Conservation (phyloP, 2,888 invertebrate genomes). For the Opisthograptis luteolata region DNA sequence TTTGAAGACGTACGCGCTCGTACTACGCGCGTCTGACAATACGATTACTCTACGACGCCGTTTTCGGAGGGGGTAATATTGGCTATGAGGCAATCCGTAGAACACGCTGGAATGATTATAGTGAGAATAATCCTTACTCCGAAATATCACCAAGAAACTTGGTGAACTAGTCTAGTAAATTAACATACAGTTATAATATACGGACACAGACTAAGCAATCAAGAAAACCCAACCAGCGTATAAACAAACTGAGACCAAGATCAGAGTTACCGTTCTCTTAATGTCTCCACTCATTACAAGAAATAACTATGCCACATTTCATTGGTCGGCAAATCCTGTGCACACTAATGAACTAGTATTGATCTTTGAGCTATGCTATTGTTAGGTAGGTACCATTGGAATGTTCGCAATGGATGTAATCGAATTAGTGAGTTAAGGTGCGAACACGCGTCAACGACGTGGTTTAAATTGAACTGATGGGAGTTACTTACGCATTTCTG, state of each 20-base stretch:
- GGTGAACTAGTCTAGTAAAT: too few relatives aligned
- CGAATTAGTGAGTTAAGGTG: conserved; percentile 43
- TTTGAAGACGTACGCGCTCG: too few relatives aligned
- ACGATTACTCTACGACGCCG: too few relatives aligned
- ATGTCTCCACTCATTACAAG: conserved; percentile 14
- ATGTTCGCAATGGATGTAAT: conserved; percentile 48
- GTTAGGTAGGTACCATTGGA: conserved; percentile 38
- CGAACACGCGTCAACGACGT: background rate
- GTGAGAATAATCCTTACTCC: too few relatives aligned
- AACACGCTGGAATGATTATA: too few relatives aligned
- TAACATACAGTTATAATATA: background rate
- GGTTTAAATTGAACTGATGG: background rate
- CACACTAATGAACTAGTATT: conserved; percentile 46
- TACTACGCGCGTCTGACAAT: too few relatives aligned
- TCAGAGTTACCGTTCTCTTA: conserved; percentile 7
- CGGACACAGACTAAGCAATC: background rate
- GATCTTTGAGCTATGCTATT: conserved; percentile 44
- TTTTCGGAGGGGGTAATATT: too few relatives aligned
- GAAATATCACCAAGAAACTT: too few relatives aligned
- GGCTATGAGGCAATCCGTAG: too few relatives aligned
- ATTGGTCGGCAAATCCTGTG: conserved; percentile 22
- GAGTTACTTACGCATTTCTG: too few relatives aligned
- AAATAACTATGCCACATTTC: conserved; percentile 21
- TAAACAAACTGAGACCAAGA: conserved; percentile 2
- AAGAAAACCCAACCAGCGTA: background rate